Evolutionary conservation across 2,113 vertebrate genomes (phyloP).

Genomic region (Semnopithecus entellus): DNA sequence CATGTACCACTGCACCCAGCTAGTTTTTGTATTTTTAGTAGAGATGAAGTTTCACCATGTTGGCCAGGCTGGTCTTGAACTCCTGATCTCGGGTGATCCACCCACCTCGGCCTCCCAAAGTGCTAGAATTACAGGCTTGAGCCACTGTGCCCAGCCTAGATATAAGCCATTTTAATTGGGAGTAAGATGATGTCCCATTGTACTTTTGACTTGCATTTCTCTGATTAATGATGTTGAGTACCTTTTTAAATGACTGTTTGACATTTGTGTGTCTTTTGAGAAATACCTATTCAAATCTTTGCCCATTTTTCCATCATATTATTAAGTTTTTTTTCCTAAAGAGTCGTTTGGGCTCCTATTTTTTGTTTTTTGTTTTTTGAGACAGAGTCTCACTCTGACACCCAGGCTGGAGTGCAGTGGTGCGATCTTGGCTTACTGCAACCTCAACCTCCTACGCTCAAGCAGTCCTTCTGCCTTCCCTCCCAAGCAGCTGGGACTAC

Average conservation of each 20-base stretch:
- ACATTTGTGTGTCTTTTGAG: no score
- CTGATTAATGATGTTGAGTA: no score
- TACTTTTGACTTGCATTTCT: no score
- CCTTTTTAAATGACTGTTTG: no score
- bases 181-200: no score
- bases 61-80: background rate
- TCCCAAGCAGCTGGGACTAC: background rate
- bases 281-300: no score
- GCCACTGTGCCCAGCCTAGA: background rate
- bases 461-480: background rate
- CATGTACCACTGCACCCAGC: background rate
- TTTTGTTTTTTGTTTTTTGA: background rate
- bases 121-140: background rate
- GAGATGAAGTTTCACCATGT: background rate
- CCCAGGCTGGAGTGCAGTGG: background rate
- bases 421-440: background rate
- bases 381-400: no score
- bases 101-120: background rate
- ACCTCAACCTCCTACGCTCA: background rate
- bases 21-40: background rate
- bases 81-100: background rate
- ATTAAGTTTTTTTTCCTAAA: no score
- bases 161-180: no score
- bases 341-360: no score
- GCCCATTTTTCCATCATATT: no score